Evolutionary conservation across 2,888 invertebrate genomes (phyloP), one percentile per base, ranked within the genome.

Genomic region (Liopterus haemorrhoidalis): DNA sequence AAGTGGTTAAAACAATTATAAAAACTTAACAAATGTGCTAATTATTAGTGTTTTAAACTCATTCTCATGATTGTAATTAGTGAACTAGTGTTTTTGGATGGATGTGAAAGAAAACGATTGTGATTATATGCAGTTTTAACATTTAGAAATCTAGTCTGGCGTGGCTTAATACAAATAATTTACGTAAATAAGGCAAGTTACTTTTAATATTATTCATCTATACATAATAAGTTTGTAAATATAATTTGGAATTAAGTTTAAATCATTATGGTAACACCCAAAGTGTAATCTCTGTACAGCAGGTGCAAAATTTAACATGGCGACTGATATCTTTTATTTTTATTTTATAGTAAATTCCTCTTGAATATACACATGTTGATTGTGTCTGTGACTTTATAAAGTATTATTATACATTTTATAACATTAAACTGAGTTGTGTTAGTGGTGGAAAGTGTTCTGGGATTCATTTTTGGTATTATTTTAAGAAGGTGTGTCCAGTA

Each of bases 81-180:
- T 57, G 63, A 57, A 61, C 59, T 56, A 58, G 58, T 58, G 57
- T 58, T 61, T 60, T 65, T 65, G 63, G 60, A 66, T 66, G 65
- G 62, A 61, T 63, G 62, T 58, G 59, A 60, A 58, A 62, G 60
- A 57, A 62, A 63, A 64, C 64, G 62, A 63, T 66, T 62, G 64
- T 65, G 65, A 65, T 65, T 63, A 37, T 43, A 37, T 31, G 43
- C 30, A 30, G 43, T 27, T 43, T 43, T 43, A 43, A 36, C 36
- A 36, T 43, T 37, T 36, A 37, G 30, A 37, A 30, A 37, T 30
- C 24, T 43, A 43, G 36, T 43, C 43, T 43, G 43, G 43, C 43
- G 43, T 43, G 43, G 43, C 36, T 43, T 43, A 43, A 35, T 16
- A 35, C 20, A 37, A 37, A 43, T 43, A 43, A 37, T 43, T 43